Base-by-base conservation (phyloP, 2,888 invertebrate species). In the Sphaerophoria rueppellii region DNA sequence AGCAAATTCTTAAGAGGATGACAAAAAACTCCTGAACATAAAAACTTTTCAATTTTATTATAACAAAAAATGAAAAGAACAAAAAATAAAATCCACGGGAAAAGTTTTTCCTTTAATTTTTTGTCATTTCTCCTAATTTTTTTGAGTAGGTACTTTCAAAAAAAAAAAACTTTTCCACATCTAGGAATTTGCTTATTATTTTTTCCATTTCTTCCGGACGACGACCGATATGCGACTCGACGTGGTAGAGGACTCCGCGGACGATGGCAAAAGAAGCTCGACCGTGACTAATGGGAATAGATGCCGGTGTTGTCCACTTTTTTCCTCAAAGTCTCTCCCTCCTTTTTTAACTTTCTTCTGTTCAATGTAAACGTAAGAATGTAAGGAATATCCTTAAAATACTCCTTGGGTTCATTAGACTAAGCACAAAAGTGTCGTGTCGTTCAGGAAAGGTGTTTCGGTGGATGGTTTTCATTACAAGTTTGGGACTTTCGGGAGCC, bases 181-280 rank as follows among this genome's bases (percentile, higher is more conserved):
- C 85, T 85, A 76, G 73, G 76, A 85, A 85, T 85, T 85, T 85
- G 85, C 85, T 85, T 85, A 85, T 85, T 85, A 85, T 83, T 83
- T 83, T 83, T 50, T 6, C 34, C 12, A 54, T 67, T 67, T 71
- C 80, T 67, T 75, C 58, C 60, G 80, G 60, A 55, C 61, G 43
- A n/a, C 11, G 11, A 46, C n/a, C 12, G 12, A 4, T 11, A 9
- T 46, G 46, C 1, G 11, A n/a, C 12, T 0, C 4, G 46, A n/a
- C 1, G 46, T 4, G 11, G n/a, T 12, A n/a, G 4, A 11, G 4
- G 46, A n/a, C 5, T 11, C 46, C 11, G 12, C 46, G 46, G 57
- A 40, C 57, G 14, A 71, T 50, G 65, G 50, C 24, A 24, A 65
- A 80, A 76, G 77, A 69, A 81, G 52, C 81, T 81, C 76, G n/a